These are phyloP conservation scores for Stichopus horrens DNA, from an alignment of 53 echinoderm and acorn worm genomes.

Conservation along the genomic window DNA sequence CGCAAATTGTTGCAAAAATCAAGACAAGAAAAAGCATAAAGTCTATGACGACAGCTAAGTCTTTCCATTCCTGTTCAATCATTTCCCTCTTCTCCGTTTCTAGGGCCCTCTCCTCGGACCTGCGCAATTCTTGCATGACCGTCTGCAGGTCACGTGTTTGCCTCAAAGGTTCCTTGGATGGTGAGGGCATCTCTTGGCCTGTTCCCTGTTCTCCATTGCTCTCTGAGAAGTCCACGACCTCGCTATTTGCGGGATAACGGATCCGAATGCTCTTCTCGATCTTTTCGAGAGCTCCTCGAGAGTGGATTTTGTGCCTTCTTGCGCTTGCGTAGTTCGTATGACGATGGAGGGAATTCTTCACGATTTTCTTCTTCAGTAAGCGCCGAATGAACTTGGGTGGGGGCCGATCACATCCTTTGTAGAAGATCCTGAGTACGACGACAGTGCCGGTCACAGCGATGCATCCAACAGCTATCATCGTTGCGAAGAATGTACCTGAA, in stretches of 20 bases:
- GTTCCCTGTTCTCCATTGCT: background rate
- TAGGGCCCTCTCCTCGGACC: slow-evolving; percentile 28
- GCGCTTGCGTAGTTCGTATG: slow-evolving; percentile 12
- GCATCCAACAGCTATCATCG: slow-evolving; percentile 39
- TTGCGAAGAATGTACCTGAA: slow-evolving; percentile 39
- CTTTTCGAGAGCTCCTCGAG: slow-evolving; percentile 8
- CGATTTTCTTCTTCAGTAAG: slow-evolving; percentile 4
- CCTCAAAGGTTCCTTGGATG: background rate
- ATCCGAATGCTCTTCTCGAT: slow-evolving; percentile 2
- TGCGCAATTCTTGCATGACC: slow-evolving; percentile 33
- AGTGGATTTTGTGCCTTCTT: slow-evolving; percentile 35
- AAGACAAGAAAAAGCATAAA: slow-evolving; percentile 22
- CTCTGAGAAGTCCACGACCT: background rate
- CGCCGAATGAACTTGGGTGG: slow-evolving; percentile 19
- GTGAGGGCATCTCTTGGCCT: background rate
- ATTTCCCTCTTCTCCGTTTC: slow-evolving; percentile 20
- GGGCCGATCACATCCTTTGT: slow-evolving; percentile 32
- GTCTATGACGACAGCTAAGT: slow-evolving; percentile 31
- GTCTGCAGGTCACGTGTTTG: slow-evolving; percentile 13
- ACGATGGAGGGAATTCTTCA: slow-evolving; percentile 24
- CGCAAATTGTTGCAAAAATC: background rate
- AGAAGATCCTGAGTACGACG: slow-evolving; percentile 34
- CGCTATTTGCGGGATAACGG: slow-evolving; percentile 1
- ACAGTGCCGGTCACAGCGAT: slow-evolving; percentile 45
- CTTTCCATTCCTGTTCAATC: slow-evolving; percentile 46